Evolutionary conservation across 2,797 vertebrate species (phyloP).

Genomic region (Rousettus madagascariensis): DNA sequence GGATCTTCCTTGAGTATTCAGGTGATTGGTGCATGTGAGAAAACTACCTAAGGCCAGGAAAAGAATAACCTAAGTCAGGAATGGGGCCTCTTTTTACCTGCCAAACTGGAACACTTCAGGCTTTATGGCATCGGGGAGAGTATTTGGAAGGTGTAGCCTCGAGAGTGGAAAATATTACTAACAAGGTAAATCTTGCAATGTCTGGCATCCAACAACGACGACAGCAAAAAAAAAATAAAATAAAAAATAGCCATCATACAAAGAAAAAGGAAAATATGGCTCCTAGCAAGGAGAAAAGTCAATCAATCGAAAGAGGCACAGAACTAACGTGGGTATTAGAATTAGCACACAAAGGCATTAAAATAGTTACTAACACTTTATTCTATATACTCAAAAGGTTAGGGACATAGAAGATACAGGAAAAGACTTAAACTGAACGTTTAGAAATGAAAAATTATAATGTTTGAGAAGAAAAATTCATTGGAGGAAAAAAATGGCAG

Average conservation of each 20-base stretch:
- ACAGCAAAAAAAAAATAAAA: neutral
- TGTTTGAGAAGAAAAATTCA: neutral
- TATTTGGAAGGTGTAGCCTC: neutral
- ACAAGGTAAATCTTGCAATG: neutral
- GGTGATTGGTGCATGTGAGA: neutral
- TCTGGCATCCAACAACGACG: neutral
- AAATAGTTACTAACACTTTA: neutral
- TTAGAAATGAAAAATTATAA: neutral
- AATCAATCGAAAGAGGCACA: neutral
- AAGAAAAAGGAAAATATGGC: neutral
- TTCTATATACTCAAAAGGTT: neutral
- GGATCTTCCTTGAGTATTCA: neutral
- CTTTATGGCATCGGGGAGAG: neutral
- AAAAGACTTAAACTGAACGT: neutral
- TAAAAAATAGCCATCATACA: neutral
- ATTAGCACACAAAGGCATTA: neutral
- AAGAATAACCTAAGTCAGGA: neutral
- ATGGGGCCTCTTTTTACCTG: neutral
- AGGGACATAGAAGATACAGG: neutral
- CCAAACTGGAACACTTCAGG: too few relatives aligned
- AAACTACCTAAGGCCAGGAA: neutral
- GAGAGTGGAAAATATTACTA: neutral
- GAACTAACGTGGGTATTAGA: neutral
- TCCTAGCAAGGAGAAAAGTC: neutral
- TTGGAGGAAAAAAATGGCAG: neutral